Percentiles rank a stretch among this genome's conserved stretches.
phyloP scores from a whole-genome alignment of 2,113 vertebrate genomes.

The Brachionichthys hirsutus region DNA sequence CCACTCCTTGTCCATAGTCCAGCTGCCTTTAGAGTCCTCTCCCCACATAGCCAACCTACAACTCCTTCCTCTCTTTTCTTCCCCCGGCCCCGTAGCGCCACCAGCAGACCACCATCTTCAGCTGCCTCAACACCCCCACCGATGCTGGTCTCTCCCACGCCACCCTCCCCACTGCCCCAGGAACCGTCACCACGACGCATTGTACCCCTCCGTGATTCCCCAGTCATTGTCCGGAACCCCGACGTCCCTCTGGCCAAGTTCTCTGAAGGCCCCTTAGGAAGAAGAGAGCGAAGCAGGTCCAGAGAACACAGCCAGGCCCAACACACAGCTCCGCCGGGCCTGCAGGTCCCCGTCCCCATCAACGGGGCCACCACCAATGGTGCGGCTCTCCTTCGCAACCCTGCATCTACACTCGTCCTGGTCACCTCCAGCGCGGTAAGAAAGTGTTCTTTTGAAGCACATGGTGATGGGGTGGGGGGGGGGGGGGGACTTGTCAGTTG shows the following conservation, averaged over 20 bases:
- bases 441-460: no score
- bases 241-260: constrained; percentile 90
- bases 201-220: constrained; percentile 86
- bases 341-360: constrained; percentile 88
- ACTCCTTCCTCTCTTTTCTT: constrained; percentile 73
- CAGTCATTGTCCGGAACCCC: constrained; percentile 90
- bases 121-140: constrained; percentile 80
- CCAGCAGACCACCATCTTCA: constrained; percentile 77
- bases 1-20: constrained; percentile 53
- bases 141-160: constrained; percentile 83
- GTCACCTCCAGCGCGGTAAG: constrained; percentile 76
- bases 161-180: constrained; percentile 82
- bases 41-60: constrained; percentile 81
- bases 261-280: constrained; percentile 78
- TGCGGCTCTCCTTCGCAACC: constrained; percentile 71
- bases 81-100: constrained; percentile 74
- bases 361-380: constrained; percentile 81
- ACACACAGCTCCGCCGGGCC: constrained; percentile 66
- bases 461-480: no score
- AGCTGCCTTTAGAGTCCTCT: constrained; percentile 81
- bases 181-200: constrained; percentile 86
- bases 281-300: constrained; percentile 63
- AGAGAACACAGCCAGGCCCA: constrained; percentile 71
- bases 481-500: no score
- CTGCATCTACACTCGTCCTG: constrained; percentile 72